Evolutionary conservation across 2,797 vertebrate species (phyloP).

Genomic region (Mionectes olivaceus): DNA sequence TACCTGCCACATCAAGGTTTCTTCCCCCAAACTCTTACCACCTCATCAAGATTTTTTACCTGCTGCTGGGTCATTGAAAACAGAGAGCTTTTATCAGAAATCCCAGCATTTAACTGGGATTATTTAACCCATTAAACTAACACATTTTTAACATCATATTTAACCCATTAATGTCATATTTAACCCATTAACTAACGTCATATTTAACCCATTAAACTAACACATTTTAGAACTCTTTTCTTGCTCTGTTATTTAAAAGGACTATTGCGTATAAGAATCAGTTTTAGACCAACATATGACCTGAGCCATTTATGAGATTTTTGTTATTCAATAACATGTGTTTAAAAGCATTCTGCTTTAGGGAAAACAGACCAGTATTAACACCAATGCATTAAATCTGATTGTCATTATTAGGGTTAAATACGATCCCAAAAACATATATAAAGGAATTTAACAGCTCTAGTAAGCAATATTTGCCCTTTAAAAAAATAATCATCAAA

Average conservation of each 20-base stretch:
- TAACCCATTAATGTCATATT: not conserved
- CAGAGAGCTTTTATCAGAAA: not conserved
- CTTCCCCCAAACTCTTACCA: not conserved
- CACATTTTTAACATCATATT: not conserved
- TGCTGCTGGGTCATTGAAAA: not conserved
- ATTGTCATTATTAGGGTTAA: not conserved
- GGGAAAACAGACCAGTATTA: not conserved
- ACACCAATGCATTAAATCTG: not conserved
- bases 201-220: not conserved
- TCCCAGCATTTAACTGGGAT: not conserved
- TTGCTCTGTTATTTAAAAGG: constrained; percentile 32
- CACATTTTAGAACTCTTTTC: constrained; percentile 8
- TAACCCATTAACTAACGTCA: not conserved
- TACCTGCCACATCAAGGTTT: not conserved
- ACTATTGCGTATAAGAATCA: not conserved
- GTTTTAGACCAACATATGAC: not conserved
- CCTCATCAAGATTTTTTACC: not conserved
- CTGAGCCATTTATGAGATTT: constrained; percentile 20
- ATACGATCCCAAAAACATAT: not conserved
- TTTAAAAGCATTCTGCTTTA: constrained; percentile 12
- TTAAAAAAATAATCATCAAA: not conserved
- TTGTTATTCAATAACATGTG: not conserved
- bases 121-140: not conserved
- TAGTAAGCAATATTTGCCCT: not conserved
- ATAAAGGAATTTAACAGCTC: not conserved